Base-by-base conservation (phyloP, 1,140 invertebrate species). In the Euura saliciscinereae region DNA sequence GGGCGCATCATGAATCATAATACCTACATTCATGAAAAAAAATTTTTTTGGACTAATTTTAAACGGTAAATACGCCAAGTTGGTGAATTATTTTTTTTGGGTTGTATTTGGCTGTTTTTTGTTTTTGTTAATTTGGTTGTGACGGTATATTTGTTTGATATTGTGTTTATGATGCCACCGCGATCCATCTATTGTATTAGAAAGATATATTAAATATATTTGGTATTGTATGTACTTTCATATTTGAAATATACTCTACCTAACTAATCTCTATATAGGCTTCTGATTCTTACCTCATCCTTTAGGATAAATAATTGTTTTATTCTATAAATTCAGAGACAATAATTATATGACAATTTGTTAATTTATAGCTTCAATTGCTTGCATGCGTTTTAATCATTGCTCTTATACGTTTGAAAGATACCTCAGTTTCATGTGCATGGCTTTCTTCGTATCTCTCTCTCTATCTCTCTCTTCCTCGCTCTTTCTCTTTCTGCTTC, bases 351-450 rank as follows among this genome's bases (percentile, higher is more conserved):
- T 59, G 51, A 59, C 0, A 59, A 59, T 59, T 59, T 11, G 3
- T 59, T n/a, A 6, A 59, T 11, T 59, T 59, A 59, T 59, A 59
- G 10, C 51, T 59, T n/a, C 6, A 4, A 11, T 59, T 6, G 51
- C 8, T 59, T 51, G 6, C 51, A 59, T 59, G 13, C 13, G 3
- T 8, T 59, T 59, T 8, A n/a, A 59, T 59, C 51, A 59, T 59
- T 59, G 13, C 13, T 59, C 13, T 6, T 8, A 59, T 59, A 3
- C 3, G 13, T 59, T 59, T 59, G 13, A 59, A n/a, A 11, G 3
- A n/a, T 59, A n/a, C 51, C 13, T 59, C 10, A 11, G 71, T 71
- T 45, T 67, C 73, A 78, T 77, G 70, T 78, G 79, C 79, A 80
- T 80, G 79, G 78, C 75, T 79, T 45, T 76, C 68, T 71, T 70